These are phyloP conservation scores for Eremobia ochroleuca DNA, from an alignment of 2,888 invertebrate genomes.

Conservation along the genomic window DNA sequence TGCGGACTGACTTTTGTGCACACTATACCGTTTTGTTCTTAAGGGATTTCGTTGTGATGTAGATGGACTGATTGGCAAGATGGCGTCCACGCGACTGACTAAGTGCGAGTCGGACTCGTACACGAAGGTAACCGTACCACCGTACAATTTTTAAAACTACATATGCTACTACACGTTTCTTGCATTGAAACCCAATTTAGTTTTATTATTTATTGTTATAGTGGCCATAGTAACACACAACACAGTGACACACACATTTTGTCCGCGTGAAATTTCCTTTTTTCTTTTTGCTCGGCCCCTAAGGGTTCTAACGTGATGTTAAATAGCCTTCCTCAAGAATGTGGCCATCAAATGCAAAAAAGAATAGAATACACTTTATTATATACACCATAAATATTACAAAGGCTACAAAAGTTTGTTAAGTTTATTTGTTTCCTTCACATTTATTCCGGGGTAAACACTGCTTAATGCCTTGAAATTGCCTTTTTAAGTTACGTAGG, in stretches of 20 bases:
- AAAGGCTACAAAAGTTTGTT: conserved; percentile 12
- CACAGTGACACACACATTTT: too few relatives aligned
- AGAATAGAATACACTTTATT: too few relatives aligned
- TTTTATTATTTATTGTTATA: background rate
- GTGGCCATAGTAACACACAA: background rate
- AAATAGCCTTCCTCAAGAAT: too few relatives aligned
- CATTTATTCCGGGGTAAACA: conserved; percentile 25
- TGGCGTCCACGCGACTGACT: background rate
- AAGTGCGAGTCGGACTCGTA: background rate
- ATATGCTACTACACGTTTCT: background rate
- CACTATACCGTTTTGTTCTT: conserved; percentile 34
- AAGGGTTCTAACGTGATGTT: too few relatives aligned
- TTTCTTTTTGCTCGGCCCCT: too few relatives aligned
- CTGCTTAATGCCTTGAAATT: conserved; percentile 34
- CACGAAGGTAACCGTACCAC: background rate
- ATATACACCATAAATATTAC: too few relatives aligned
- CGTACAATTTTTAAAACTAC: background rate
- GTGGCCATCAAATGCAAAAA: too few relatives aligned
- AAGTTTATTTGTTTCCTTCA: conserved; percentile 8
- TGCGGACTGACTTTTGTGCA: conserved; percentile 56
- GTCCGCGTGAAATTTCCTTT: too few relatives aligned
- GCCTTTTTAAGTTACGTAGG: conserved; percentile 17
- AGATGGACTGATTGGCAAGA: conserved; percentile 20
- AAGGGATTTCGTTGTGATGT: conserved; percentile 28
- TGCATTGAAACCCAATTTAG: background rate